Percentiles rank a stretch among this genome's conserved stretches.
phyloP scores from a whole-genome alignment of 2,113 vertebrate species.

The Scytalopus superciliaris region DNA sequence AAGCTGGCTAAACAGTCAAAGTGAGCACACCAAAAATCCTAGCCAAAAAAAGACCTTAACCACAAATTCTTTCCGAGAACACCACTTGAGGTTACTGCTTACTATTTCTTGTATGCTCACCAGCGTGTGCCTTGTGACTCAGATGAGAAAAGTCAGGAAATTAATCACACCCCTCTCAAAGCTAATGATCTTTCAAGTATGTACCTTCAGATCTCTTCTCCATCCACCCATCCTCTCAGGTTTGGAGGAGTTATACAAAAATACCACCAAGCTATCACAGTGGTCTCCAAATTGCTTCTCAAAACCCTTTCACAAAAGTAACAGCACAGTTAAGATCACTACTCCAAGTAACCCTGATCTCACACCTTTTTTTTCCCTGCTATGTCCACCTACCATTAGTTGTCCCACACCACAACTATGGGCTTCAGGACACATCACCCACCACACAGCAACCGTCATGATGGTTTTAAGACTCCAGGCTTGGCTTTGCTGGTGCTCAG shows the following conservation, averaged over 20 bases:
- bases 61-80: background rate
- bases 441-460: background rate
- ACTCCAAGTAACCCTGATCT: background rate
- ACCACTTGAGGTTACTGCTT: background rate
- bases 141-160: background rate
- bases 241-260: background rate
- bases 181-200: background rate
- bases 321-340: background rate
- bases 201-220: background rate
- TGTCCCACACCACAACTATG: background rate
- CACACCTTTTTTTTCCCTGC: accelerated
- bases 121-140: background rate
- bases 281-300: background rate
- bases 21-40: background rate
- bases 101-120: background rate
- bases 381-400: background rate
- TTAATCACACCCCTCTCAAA: background rate
- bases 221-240: background rate
- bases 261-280: background rate
- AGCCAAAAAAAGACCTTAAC: background rate
- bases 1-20: background rate
- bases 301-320: background rate
- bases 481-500: background rate
- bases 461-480: background rate
- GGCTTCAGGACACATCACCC: background rate